Evolutionary conservation across 2,797 vertebrate genomes (phyloP).

Genomic region (Cichlasoma orientale): DNA sequence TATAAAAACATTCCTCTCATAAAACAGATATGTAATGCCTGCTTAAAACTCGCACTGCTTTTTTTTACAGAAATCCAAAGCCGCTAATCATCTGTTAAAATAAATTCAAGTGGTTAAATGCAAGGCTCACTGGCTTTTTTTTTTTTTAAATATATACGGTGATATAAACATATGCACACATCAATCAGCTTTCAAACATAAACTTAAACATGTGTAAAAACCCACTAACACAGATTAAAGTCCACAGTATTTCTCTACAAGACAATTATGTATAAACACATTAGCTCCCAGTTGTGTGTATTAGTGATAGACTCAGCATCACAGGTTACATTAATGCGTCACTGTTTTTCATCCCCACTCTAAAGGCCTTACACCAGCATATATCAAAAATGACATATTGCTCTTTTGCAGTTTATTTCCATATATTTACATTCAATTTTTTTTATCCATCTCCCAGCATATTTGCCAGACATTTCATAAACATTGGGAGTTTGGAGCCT

Average conservation of each 20-base stretch:
- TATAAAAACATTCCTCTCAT: neutral
- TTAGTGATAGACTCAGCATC: constrained; percentile 41
- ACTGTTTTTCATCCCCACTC: constrained; percentile 30
- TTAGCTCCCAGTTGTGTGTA: constrained; percentile 20
- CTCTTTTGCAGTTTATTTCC: constrained; percentile 50
- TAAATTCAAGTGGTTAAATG: constrained; percentile 10
- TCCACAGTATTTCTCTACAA: constrained; percentile 10
- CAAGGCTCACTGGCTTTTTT: constrained; percentile 16
- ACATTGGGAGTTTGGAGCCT: constrained; percentile 7
- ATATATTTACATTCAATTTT: constrained; percentile 50
- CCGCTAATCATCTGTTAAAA: constrained; percentile 13
- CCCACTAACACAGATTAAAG: constrained; percentile 22
- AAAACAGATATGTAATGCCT: neutral
- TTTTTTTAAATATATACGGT: constrained; percentile 6
- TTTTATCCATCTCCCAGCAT: constrained; percentile 25
- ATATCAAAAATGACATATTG: constrained; percentile 37
- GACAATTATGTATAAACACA: constrained; percentile 37
- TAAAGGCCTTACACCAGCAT: constrained; percentile 45
- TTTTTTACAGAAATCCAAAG: constrained; percentile 16
- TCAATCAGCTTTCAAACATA: constrained; percentile 37
- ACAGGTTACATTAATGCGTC: constrained; percentile 38
- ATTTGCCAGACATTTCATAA: constrained; percentile 34
- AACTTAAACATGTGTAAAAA: constrained; percentile 42
- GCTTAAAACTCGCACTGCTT: neutral
- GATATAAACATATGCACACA: constrained; percentile 29